These are phyloP conservation scores for Brachionus calyciflorus DNA, from an alignment of 1,140 invertebrate species.

Conservation along the genomic window DNA sequence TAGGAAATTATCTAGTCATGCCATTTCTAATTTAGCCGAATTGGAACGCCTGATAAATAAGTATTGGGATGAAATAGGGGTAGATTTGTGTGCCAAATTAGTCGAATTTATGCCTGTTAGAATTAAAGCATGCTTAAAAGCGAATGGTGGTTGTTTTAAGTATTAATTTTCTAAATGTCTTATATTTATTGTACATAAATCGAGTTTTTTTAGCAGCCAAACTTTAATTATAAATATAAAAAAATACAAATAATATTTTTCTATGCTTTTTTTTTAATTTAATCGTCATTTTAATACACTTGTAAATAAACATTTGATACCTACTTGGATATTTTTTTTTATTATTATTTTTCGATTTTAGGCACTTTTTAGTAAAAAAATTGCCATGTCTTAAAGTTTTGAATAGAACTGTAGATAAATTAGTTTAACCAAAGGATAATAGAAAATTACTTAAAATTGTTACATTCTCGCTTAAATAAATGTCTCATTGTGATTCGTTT, in stretches of 20 bases:
- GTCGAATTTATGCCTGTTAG: background rate
- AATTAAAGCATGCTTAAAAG: slow-evolving; percentile 12
- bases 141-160: background rate
- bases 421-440: too few relatives aligned
- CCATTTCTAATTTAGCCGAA: background rate
- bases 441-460: too few relatives aligned
- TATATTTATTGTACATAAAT: background rate
- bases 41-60: background rate
- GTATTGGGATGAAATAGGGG: background rate
- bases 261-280: background rate
- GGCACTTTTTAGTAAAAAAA: background rate
- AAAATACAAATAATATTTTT: background rate
- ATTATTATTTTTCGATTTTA: background rate
- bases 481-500: too few relatives aligned
- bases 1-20: slow-evolving; percentile 1
- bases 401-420: background rate
- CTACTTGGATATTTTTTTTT: background rate
- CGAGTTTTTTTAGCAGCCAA: slow-evolving; percentile 7
- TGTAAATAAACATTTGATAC: background rate
- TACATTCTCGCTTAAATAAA: too few relatives aligned
- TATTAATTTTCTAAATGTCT: background rate
- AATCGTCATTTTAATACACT: background rate
- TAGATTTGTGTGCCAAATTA: background rate
- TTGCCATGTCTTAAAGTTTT: background rate
- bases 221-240: background rate